Base-by-base conservation (phyloP, 1,140 invertebrate species). In the Drosophila simulans region DNA sequence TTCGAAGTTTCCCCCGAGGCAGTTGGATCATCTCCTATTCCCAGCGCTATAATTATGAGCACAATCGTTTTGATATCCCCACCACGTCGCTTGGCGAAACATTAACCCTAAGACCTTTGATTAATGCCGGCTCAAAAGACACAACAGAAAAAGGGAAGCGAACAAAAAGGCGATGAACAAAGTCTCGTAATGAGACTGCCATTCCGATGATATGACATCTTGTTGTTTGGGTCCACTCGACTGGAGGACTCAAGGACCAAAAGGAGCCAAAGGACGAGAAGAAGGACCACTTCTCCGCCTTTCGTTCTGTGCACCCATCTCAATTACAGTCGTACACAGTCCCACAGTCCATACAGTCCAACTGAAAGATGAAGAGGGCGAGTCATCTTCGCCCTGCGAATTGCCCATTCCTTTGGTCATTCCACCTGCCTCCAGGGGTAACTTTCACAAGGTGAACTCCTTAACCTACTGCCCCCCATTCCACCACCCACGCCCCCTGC, bases 131-230 rank as follows among this genome's bases (percentile, higher is more conserved):
- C 64, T 56, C 63, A 55, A 46, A 56, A 35, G 42, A 55, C 15
- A 66, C 42, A 42, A 42, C 42, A 35, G 1, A 17, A 65, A 46
- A 68, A 40, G 35, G 42, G 17, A 69, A 37, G 10, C 39, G 65
- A 13, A 69, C 48, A 54, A 69, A 66, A 43, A 43, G 39, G 39
- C 37, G 63, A 31, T 34, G 39, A 55, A 69, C 34, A 53, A 69
- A 68, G 40, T 55, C 49, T 39, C 37, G 60, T 68, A 66, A 68
- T 68, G 64, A 66, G 64, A 65, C 37, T 27, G 58, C 64, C 60
- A 64, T 68, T 68, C 49, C 60, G 66, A 69, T 69, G 66, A 68
- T 69, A 68, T 69, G 66, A 70, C 66, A 70, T 70, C 51, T 49
- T 64, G 34, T 64, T 65, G 43, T 49, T 66, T 31, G 43, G 31